phyloP scores from a whole-genome alignment of 2,113 vertebrate species.

The Sebastes fasciatus region DNA sequence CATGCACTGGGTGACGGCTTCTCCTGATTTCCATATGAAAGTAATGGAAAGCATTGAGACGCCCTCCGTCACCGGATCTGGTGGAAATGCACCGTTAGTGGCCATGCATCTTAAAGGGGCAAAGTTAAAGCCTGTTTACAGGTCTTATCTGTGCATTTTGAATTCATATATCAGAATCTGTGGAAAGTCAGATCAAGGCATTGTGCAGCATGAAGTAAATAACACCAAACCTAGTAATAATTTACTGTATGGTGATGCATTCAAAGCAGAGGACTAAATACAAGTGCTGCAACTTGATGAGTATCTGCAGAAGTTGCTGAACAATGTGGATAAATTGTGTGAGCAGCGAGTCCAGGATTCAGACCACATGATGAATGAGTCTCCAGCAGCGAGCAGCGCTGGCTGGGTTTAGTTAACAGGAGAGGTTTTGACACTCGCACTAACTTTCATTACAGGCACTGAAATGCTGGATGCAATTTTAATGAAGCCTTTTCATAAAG shows the following conservation, averaged over 20 bases:
- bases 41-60: too few species aligned
- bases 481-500: conserved; percentile 78
- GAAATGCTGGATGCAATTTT: conserved; percentile 75
- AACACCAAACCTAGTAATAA: neutral
- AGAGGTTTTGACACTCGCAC: conserved; percentile 64
- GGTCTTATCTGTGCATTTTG: neutral
- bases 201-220: neutral
- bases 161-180: neutral
- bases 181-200: neutral
- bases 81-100: too few species aligned
- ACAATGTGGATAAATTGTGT: neutral
- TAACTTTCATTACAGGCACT: conserved; percentile 70
- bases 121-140: neutral
- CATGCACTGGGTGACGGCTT: too few species aligned
- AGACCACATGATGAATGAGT: conserved; percentile 11
- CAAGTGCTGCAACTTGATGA: neutral
- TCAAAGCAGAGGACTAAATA: neutral
- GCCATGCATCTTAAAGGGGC: neutral
- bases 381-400: neutral
- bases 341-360: neutral
- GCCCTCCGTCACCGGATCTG: too few species aligned
- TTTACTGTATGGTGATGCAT: neutral
- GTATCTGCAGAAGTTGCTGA: neutral
- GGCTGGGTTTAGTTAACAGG: conserved; percentile 55
- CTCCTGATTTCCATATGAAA: too few species aligned